Conservation (phyloP, 2,888 invertebrate species). For the Theodoxus fluviatilis region DNA sequence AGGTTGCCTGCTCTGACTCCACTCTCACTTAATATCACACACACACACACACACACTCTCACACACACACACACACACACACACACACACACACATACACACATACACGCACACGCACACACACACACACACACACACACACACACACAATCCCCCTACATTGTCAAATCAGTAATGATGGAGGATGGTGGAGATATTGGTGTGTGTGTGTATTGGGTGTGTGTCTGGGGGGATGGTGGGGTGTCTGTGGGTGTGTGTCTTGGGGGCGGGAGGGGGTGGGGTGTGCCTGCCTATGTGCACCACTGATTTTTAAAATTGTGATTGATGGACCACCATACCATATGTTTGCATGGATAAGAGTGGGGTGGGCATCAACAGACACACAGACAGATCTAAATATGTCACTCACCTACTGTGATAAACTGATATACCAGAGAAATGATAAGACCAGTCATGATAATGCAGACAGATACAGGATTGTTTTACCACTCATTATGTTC, state of each 20-base stretch:
- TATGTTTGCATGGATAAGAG: not conserved
- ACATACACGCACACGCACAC: not conserved
- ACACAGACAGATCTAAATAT: not conserved
- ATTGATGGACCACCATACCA: too few species aligned
- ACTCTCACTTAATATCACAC: not conserved
- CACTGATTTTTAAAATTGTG: too few species aligned
- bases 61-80: slow-evolving; percentile 8
- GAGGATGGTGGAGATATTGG: too few species aligned
- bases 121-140: not conserved
- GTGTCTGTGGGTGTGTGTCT: too few species aligned
- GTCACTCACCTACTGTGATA: not conserved
- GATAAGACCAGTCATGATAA: not conserved
- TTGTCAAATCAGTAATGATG: too few species aligned
- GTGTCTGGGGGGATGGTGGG: too few species aligned
- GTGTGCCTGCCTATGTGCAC: too few species aligned
- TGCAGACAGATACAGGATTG: too few species aligned
- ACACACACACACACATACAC: slow-evolving; percentile 3
- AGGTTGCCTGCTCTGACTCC: too few species aligned
- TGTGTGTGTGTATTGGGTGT: too few species aligned
- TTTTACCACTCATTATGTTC: too few species aligned
- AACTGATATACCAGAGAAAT: not conserved
- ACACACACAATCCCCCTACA: not conserved
- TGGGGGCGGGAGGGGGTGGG: too few species aligned
- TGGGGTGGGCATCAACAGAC: not conserved
- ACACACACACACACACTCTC: not conserved